Base-by-base conservation (phyloP, 2,113 vertebrate species). In the Pteruthius melanotis region DNA sequence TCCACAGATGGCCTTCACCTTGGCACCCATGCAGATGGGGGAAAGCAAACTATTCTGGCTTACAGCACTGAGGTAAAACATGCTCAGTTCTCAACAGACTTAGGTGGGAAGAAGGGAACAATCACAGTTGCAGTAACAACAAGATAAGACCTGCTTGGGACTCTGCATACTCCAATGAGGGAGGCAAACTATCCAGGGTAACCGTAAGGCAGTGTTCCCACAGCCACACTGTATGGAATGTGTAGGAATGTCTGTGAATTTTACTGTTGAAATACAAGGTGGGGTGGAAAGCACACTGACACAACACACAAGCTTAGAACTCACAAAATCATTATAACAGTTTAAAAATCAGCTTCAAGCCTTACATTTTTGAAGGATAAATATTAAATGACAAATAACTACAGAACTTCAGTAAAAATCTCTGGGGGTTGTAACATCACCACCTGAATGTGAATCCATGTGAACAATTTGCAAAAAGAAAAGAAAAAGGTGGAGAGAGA, bases 211-310 rank as follows among this genome's bases (percentile, higher is more conserved):
- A 57, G 13, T 37, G 40, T 83, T 50, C 40, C 90, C 42, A 20
- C 2, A 0, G 16, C 30, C 52, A 2, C 22, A 5, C 15, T 3
- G 0, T 13, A 6, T 71, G 72, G 37, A 60, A 49, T 0, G 0
- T 37, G 19, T 33, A 7, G 56, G 11, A 10, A 20, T 61, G 57
- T 30, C 79, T 75, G 27, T 47, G 49, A 42, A 45, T 87, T 87
- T 57, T 53, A 33, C 45, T 66, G 37, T 19, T 81, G 50, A 45
- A 77, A 27, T 74, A 37, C 13, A 21, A 30, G 19, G 57, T 61
- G 49, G 26, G 8, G 26, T 66, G 30, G 59, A 77, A 80, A 70
- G 16, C 33, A 74, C 7, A 6, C 13, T 64, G 69, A 50, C 1
- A 64, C 35, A 66, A 14, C 35, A 27, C 16, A 24, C 3, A 49